phyloP scores from a whole-genome alignment of 2,113 vertebrate genomes.

The Neodon shergylaensis region DNA sequence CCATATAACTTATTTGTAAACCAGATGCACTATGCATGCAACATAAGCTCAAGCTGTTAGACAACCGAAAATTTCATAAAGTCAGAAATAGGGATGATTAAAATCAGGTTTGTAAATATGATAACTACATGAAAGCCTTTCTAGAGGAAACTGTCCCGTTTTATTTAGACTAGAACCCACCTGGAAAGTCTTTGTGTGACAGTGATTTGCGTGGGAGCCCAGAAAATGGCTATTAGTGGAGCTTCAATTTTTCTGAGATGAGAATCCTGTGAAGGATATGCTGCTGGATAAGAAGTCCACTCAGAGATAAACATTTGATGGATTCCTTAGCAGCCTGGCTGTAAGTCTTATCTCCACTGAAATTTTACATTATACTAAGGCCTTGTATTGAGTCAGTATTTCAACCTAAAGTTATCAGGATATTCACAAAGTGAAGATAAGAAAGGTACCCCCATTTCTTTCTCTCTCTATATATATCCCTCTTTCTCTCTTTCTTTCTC shows the following conservation, averaged over 20 bases:
- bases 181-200: constrained; percentile 12
- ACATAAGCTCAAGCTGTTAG: constrained; percentile 1
- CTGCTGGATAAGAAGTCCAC: not conserved
- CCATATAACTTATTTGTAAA: not conserved
- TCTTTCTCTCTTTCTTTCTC: not conserved
- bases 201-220: not conserved
- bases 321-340: constrained; percentile 8
- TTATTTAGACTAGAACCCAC: constrained; percentile 10
- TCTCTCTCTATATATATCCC: too few relatives aligned
- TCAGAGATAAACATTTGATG: constrained; percentile 18
- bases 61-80: constrained; percentile 22
- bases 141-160: constrained; percentile 15
- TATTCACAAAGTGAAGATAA: constrained; percentile 24
- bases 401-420: not conserved
- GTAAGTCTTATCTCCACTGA: constrained; percentile 26
- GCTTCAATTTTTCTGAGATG: constrained; percentile 55
- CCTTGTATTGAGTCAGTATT: not conserved
- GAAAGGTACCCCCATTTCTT: not conserved
- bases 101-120: constrained; percentile 35
- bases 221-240: not conserved
- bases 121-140: not conserved
- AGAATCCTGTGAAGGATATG: constrained; percentile 36
- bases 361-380: constrained; percentile 34
- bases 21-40: not conserved
- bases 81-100: constrained; percentile 37